A percentile compares a stretch with the other conserved stretches of the same genome.
Evolutionary conservation across 2,113 vertebrate species (phyloP).

Genomic region (Synodontis membranacea): DNA sequence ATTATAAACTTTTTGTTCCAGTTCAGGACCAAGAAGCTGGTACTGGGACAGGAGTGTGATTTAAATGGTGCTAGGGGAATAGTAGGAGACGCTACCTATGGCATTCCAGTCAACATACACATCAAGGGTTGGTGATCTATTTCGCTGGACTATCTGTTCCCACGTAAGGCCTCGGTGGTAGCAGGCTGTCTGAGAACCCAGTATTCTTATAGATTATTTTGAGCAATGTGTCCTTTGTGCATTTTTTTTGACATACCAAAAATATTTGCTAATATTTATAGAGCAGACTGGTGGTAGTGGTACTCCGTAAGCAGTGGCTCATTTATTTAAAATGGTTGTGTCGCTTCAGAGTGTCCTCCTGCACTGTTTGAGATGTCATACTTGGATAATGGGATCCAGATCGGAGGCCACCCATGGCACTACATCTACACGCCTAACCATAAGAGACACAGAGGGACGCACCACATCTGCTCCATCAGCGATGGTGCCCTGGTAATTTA

Average conservation of each 20-base stretch:
- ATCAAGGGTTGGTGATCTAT: conserved; percentile 83
- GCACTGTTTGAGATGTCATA: conserved; percentile 89
- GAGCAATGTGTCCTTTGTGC: background rate
- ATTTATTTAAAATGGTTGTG: background rate
- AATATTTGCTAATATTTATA: background rate
- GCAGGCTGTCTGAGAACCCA: background rate
- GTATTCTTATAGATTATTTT: background rate
- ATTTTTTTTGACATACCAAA: background rate
- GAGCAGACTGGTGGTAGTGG: background rate
- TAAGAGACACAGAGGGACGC: conserved; percentile 84
- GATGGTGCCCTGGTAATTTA: conserved; percentile 83
- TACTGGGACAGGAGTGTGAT: conserved; percentile 82
- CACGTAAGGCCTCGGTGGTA: background rate
- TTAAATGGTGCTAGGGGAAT: conserved; percentile 78
- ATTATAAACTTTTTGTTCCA: conserved; percentile 71
- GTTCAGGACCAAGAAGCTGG: conserved; percentile 81
- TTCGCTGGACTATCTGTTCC: background rate
- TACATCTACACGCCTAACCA: conserved; percentile 93
- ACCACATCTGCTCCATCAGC: conserved; percentile 89
- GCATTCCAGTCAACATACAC: conserved; percentile 92
- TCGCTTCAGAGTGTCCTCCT: conserved; percentile 79
- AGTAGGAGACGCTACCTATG: conserved; percentile 87
- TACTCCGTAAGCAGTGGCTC: background rate
- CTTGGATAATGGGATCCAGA: conserved; percentile 86
- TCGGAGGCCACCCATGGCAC: conserved; percentile 95